Evolutionary conservation across 92 coral and sea anemone species (phyloP).

Genomic region (Phenganax subtilis): DNA sequence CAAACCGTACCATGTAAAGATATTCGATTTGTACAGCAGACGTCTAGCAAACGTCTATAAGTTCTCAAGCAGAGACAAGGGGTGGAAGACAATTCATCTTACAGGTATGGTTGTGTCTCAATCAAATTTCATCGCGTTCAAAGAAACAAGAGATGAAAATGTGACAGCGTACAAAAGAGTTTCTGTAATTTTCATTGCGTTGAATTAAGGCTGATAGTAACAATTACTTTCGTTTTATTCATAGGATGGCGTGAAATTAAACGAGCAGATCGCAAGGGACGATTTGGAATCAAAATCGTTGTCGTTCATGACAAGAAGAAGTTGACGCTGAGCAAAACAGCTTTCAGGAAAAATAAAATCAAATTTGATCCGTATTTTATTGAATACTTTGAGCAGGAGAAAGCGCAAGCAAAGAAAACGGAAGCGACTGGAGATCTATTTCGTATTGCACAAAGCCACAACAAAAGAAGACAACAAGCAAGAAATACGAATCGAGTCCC

Average conservation of each 20-base stretch:
- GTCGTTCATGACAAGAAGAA: constrained; percentile 8
- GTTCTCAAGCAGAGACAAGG: background rate
- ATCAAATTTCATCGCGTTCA: too few relatives aligned
- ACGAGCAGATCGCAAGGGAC: background rate
- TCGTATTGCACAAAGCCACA: background rate
- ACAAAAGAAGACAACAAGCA: background rate
- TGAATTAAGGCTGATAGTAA: too few relatives aligned
- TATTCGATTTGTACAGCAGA: constrained; percentile 28
- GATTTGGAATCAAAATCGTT: constrained; percentile 14
- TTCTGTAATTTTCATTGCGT: too few relatives aligned
- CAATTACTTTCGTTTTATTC: background rate
- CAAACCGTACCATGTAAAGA: constrained; percentile 9
- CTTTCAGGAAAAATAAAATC: background rate
- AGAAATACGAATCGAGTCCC: background rate
- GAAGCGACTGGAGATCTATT: background rate
- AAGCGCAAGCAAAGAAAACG: background rate
- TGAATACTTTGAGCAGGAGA: background rate
- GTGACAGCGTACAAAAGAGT: too few relatives aligned
- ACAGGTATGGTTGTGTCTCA: background rate
- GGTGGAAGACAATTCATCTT: constrained; percentile 21
- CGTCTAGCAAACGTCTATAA: background rate
- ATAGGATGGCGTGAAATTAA: background rate
- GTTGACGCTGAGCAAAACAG: background rate
- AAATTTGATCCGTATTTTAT: constrained; percentile 23
- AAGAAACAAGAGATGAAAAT: too few relatives aligned